A percentile compares a stretch with the other conserved stretches of the same genome.
phyloP scores from a whole-genome alignment of 2,888 invertebrate species.

The Leptarthrus brevirostris region DNA sequence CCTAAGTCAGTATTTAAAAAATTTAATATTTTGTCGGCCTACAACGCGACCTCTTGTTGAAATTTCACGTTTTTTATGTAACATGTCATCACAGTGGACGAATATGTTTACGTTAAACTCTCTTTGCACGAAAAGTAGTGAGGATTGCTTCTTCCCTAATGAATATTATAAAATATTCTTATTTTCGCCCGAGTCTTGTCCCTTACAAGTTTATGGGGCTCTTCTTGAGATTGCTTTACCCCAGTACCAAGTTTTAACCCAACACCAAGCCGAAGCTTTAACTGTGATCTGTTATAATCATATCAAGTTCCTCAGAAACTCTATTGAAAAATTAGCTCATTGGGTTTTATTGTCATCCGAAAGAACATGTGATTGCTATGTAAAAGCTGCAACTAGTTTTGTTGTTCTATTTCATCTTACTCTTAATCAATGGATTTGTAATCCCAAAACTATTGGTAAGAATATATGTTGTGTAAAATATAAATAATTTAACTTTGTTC shows the following conservation, averaged over 20 bases:
- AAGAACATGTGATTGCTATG: slow-evolving; percentile 52
- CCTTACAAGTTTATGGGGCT: slow-evolving; percentile 51
- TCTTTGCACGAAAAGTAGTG: slow-evolving; percentile 41
- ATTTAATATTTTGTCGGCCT: slow-evolving; percentile 51
- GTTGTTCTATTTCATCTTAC: slow-evolving; percentile 51
- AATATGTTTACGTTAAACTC: slow-evolving; percentile 23
- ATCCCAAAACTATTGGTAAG: slow-evolving; percentile 53
- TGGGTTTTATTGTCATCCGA: slow-evolving; percentile 37
- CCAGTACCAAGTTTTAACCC: slow-evolving; percentile 38
- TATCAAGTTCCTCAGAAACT: slow-evolving; percentile 46
- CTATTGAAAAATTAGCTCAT: slow-evolving; percentile 34
- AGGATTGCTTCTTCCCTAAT: slow-evolving; percentile 40
- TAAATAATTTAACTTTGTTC: neutral
- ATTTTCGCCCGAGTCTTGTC: slow-evolving; percentile 51
- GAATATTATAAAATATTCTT: slow-evolving; percentile 54
- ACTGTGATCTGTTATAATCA: slow-evolving; percentile 47
- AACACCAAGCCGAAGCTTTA: slow-evolving; percentile 44
- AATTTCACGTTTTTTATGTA: slow-evolving; percentile 33
- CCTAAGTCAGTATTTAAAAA: slow-evolving; percentile 46
- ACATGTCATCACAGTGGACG: slow-evolving; percentile 22
- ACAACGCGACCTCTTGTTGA: slow-evolving; percentile 28
- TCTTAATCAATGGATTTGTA: slow-evolving; percentile 51
- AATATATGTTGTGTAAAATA: too few relatives aligned
- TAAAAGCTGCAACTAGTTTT: slow-evolving; percentile 49
- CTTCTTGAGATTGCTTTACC: slow-evolving; percentile 50